phyloP scores from a whole-genome alignment of 2,797 vertebrate species.

The Sphenopsis melanotis region DNA sequence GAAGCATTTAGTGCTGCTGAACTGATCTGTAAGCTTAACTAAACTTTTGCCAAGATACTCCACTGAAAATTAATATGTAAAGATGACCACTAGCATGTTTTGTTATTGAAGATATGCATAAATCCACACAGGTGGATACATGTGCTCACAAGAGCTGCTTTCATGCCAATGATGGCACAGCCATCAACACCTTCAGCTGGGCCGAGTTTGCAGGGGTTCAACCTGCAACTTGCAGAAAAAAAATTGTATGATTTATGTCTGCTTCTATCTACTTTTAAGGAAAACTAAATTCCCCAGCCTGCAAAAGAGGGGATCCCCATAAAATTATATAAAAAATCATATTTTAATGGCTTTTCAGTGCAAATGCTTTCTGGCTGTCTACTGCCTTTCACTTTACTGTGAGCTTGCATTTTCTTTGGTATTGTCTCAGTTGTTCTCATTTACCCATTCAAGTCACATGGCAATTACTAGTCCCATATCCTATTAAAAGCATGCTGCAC shows the following conservation, averaged over 20 bases:
- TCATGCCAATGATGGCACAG: neutral
- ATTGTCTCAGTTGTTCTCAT: neutral
- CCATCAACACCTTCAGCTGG: neutral
- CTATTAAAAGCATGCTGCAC: neutral
- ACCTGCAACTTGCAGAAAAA: neutral
- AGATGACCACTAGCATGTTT: neutral
- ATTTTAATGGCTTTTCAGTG: neutral
- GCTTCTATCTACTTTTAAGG: neutral
- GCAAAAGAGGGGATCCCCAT: neutral
- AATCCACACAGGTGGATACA: neutral
- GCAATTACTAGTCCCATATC: neutral
- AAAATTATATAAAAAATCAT: neutral
- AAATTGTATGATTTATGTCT: neutral
- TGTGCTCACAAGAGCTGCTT: neutral
- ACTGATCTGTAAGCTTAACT: neutral
- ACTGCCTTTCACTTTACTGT: neutral
- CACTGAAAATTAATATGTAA: neutral
- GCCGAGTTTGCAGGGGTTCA: neutral
- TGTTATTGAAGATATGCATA: neutral
- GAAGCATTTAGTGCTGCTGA: neutral
- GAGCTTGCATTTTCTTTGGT: neutral
- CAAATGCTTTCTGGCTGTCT: neutral
- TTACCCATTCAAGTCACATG: slow-evolving; percentile 13
- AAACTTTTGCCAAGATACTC: neutral
- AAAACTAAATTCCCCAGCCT: neutral